phyloP scores from a whole-genome alignment of 2,888 invertebrate species.

The Blomia tropicalis region DNA sequence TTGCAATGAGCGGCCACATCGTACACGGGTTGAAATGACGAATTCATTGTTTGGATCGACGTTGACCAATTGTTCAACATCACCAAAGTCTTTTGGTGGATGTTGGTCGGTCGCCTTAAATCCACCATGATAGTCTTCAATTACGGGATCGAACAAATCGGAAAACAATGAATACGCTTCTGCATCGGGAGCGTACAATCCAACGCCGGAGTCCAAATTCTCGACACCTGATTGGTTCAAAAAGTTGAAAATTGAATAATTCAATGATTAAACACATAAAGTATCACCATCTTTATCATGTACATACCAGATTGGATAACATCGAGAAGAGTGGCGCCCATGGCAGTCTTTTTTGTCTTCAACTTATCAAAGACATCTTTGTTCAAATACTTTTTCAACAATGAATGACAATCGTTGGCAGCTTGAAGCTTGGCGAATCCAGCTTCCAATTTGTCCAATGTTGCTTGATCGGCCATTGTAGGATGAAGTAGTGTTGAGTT shows the following conservation, averaged over 20 bases:
- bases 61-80: slow-evolving; percentile 71
- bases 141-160: slow-evolving; percentile 88
- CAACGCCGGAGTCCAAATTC: slow-evolving; percentile 88
- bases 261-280: neutral
- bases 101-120: slow-evolving; percentile 88
- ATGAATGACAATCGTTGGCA: slow-evolving; percentile 72
- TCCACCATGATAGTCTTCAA: slow-evolving; percentile 89
- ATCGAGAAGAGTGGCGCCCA: slow-evolving; percentile 80
- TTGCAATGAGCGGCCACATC: slow-evolving; percentile 70
- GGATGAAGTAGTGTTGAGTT: no score
- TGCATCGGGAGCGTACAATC: slow-evolving; percentile 93
- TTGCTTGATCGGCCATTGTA: slow-evolving; percentile 73
- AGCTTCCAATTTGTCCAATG: slow-evolving; percentile 74
- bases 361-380: slow-evolving; percentile 75
- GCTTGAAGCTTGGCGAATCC: slow-evolving; percentile 69
- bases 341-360: slow-evolving; percentile 80
- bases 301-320: slow-evolving; percentile 74
- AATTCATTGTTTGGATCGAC: slow-evolving; percentile 63
- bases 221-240: slow-evolving; percentile 52
- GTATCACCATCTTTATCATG: no score
- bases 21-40: slow-evolving; percentile 86
- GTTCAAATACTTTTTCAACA: slow-evolving; percentile 87
- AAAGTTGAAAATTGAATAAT: neutral
- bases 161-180: slow-evolving; percentile 82
- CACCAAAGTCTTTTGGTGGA: slow-evolving; percentile 83